These are phyloP conservation scores for Clinocottus analis DNA, from an alignment of 2,113 vertebrate species.

Conservation along the genomic window DNA sequence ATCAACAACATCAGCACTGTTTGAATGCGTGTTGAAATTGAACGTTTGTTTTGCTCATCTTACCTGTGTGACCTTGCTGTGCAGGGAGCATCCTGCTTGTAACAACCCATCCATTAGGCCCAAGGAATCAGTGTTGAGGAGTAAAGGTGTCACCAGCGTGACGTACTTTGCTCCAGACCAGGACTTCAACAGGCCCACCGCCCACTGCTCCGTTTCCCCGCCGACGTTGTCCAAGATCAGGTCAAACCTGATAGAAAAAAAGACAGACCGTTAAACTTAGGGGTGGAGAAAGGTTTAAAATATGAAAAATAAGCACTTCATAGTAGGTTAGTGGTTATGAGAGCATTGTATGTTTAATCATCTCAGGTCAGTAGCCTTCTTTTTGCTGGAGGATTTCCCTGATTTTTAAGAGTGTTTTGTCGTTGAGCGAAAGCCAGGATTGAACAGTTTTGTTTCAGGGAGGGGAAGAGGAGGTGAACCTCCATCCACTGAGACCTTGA, in stretches of 20 bases:
- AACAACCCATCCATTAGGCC: slow-evolving; percentile 89
- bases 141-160: slow-evolving; percentile 91
- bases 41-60: not conserved
- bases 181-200: slow-evolving; percentile 86
- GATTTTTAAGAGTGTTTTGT: not conserved
- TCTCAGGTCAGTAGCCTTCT: not conserved
- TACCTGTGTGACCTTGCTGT: slow-evolving; percentile 89
- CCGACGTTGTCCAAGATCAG: slow-evolving; percentile 92
- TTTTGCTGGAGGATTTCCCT: not conserved
- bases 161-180: slow-evolving; percentile 94
- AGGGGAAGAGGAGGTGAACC: not conserved
- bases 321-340: not conserved
- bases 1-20: not conserved
- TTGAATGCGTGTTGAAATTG: not conserved
- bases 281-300: not conserved
- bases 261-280: not conserved
- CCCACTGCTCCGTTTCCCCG: slow-evolving; percentile 90
- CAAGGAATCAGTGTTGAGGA: slow-evolving; percentile 87
- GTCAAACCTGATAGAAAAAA: slow-evolving; percentile 79
- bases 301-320: not conserved
- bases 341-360: not conserved
- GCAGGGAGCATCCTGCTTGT: slow-evolving; percentile 85
- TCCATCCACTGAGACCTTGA: slow-evolving; percentile 34
- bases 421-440: slow-evolving; percentile 22
- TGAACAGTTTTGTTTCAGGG: not conserved